These are phyloP conservation scores for Spisula subtruncata DNA, from an alignment of 2,888 invertebrate species.

Conservation along the genomic window DNA sequence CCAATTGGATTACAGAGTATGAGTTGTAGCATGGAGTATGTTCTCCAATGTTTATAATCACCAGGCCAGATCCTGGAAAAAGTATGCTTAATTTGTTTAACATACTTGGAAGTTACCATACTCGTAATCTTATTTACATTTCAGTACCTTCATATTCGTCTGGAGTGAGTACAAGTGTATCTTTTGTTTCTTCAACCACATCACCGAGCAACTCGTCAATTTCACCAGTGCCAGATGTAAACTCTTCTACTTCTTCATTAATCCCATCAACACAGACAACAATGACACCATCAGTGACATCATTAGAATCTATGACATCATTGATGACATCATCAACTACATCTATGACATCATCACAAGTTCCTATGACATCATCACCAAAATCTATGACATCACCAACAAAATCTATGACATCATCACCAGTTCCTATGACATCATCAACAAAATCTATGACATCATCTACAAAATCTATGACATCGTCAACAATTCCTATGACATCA, in stretches of 20 bases:
- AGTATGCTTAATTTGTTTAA: neutral
- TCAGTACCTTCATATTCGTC: slow-evolving; percentile 67
- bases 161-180: slow-evolving; percentile 46
- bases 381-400: slow-evolving; percentile 46
- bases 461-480: slow-evolving; percentile 25
- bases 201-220: neutral
- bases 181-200: slow-evolving; percentile 26
- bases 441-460: slow-evolving; percentile 43
- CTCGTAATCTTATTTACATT: slow-evolving; percentile 33
- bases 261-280: slow-evolving; percentile 24
- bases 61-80: too few relatives aligned
- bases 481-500: slow-evolving; percentile 27
- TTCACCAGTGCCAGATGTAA: slow-evolving; percentile 16
- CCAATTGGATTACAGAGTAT: too few relatives aligned
- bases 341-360: slow-evolving; percentile 39
- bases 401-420: slow-evolving; percentile 45
- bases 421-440: slow-evolving; percentile 47
- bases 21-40: too few relatives aligned
- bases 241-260: slow-evolving; percentile 24
- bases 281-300: slow-evolving; percentile 31
- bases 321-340: slow-evolving; percentile 50
- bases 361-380: slow-evolving; percentile 24
- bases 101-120: neutral
- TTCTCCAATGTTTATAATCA: too few relatives aligned
- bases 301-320: neutral